Base-by-base conservation (phyloP, 2,797 vertebrate genomes). In the Clarias fuscus region DNA sequence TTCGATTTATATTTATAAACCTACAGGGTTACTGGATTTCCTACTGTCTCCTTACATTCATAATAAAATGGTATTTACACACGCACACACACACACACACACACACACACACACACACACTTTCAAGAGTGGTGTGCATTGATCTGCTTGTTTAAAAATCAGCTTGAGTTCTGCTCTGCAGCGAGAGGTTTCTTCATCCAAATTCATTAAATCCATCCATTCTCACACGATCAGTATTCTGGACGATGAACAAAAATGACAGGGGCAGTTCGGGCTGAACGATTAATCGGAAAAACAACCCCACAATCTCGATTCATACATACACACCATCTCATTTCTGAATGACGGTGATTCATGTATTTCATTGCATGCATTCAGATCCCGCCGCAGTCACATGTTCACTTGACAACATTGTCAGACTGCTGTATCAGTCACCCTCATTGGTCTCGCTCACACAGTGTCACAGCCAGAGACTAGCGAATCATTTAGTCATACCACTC, bases 201-300 rank as follows among this genome's bases (percentile, higher is more conserved):
- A 88, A 90, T 82, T 88, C 88, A 88, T 89, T 88, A 85, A 81
- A 82, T 67, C 79, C 86, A 93, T 91, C 91, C 81, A 90, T 91
- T 89, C 37, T 82, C 59, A 53, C 83, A 70, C 89, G 87, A 92
- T 93, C 92, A 88, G 92, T 90, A 89, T 87, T 91, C 90, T 90
- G 92, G 81, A 88, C 65, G 79, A 43, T 56, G 62, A 81, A 85
- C 7, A 56, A 79, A 71, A 84, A 87, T 71, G 22, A 37, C 64
- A 58, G 65, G 37, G 37, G 37, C 37, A 37, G 37, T 37, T 37
- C 37, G 37, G 37, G 37, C 4, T 37, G 37, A 37, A 56, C 53
- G 13, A 56, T 56, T 56, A 14, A 56, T 14, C 53, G 53, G 53
- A 56, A 56, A 56, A 56, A 56, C 53, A 56, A 14, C 53, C 53